These are phyloP conservation scores for Scaptomyza pallida DNA, from an alignment of 1,140 invertebrate genomes.

Conservation along the genomic window DNA sequence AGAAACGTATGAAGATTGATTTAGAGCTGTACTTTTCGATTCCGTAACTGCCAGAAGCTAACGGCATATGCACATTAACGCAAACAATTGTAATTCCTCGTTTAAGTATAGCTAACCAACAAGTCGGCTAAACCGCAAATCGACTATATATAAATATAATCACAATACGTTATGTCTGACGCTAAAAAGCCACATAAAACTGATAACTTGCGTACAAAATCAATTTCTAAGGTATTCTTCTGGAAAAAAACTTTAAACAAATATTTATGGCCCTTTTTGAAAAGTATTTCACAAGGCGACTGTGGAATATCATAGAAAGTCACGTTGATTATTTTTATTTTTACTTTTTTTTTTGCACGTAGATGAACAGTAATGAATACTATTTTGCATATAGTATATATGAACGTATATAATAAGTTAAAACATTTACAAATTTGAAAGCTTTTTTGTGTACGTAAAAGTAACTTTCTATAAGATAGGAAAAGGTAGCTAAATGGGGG, in stretches of 20 bases:
- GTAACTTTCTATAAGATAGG: no score
- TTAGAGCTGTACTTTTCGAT: conserved; percentile 12
- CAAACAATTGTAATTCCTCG: background rate
- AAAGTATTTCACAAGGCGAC: conserved; percentile 1
- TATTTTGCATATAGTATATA: background rate
- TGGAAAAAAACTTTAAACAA: conserved; percentile 1
- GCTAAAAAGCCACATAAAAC: conserved; percentile 22
- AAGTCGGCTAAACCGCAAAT: conserved; percentile 16
- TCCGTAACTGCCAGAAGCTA: background rate
- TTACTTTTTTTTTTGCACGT: conserved; percentile 50
- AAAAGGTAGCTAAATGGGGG: no score
- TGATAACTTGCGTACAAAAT: conserved; percentile 4
- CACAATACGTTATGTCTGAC: background rate
- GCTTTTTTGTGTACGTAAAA: no score
- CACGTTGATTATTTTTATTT: conserved; percentile 55
- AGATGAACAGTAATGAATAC: conserved; percentile 15
- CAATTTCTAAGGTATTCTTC: background rate
- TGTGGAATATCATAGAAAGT: conserved; percentile 55
- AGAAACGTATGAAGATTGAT: conserved; percentile 62
- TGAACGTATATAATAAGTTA: background rate
- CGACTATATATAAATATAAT: background rate
- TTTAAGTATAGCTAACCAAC: background rate
- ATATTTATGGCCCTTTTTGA: conserved; percentile 3
- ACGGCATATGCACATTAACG: conserved; percentile 1
- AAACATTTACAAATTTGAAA: no score